Base-by-base conservation (phyloP, 2,113 vertebrate genomes). In the Chunga burmeisteri region DNA sequence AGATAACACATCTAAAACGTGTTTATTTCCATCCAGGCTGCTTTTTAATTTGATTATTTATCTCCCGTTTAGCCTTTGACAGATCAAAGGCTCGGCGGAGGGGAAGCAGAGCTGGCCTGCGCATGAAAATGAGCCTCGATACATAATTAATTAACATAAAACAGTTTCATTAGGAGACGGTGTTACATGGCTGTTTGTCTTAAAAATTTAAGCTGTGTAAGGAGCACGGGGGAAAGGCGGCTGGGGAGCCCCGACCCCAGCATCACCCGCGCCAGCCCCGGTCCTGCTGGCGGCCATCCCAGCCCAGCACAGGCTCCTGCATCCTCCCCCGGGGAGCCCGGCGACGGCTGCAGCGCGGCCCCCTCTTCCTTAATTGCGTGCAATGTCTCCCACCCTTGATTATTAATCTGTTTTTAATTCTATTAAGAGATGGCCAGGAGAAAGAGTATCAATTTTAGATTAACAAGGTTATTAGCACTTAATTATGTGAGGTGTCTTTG, bases 101-200 rank as follows among this genome's bases (percentile, higher is more conserved):
- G 78, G 93, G 85, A 93, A 73, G 92, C 50, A 1, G 87, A 96
- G 94, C 82, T 3, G 72, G 91, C 75, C 88, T 26, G 5, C 6
- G 97, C 97, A 97, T 97, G 96, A 89, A 96, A 98, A 98, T 97
- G 92, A 98, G 95, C 85, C 88, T 47, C 16, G 96, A 93, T 97
- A 93, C 97, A 97, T 97, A 97, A 98, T 98, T 98, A 98, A 98
- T 98, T 97, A 97, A 96, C 95, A 94, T 94, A 93, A 97, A 98
- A 95, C 96, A 97, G 93, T 98, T 97, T 98, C 98, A 97, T 98
- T 98, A 98, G 96, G 96, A 97, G 97, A 93, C 22, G 92, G 88
- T 38, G 95, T 90, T 97, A 88, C 97, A 65, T 0, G 65, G 90
- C 91, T 96, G 94, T 96, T 97, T 96, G 97, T 95, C 97, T 97